Conservation (phyloP, 2,888 invertebrate genomes). For the Lycocerus yunnanus region DNA sequence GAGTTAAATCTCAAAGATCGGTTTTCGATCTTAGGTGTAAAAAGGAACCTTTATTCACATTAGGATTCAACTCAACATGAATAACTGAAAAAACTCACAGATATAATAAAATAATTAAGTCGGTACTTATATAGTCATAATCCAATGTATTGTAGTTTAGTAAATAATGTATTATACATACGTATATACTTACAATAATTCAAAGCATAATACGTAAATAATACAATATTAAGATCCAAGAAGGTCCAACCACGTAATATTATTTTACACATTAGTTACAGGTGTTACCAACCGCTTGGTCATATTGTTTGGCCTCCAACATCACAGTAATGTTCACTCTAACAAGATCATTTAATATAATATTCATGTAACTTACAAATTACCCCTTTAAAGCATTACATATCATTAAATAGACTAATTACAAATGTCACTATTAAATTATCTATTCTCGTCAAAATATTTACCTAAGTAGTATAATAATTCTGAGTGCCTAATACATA, state of each 20-base stretch:
- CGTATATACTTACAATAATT: neutral
- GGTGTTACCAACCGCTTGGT: slow-evolving; percentile 26
- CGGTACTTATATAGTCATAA: neutral
- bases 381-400: neutral
- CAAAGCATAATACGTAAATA: neutral
- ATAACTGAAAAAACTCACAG: neutral
- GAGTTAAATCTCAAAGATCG: too few relatives aligned
- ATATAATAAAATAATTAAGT: neutral
- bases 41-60: too few relatives aligned
- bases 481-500: neutral
- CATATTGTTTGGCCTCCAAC: slow-evolving; percentile 24
- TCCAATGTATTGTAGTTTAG: neutral
- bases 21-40: too few relatives aligned
- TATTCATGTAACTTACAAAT: slow-evolving; percentile 15
- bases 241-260: slow-evolving; percentile 15
- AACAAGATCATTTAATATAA: slow-evolving; percentile 20
- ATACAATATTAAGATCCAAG: slow-evolving; percentile 6
- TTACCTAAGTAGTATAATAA: neutral
- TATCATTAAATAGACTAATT: neutral
- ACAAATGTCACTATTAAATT: neutral
- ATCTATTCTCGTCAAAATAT: neutral
- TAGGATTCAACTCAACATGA: too few relatives aligned
- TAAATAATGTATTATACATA: neutral
- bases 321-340: slow-evolving; percentile 25
- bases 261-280: slow-evolving; percentile 26